Base-by-base conservation (phyloP, 2,888 invertebrate species). In the Eurytoma californica region DNA sequence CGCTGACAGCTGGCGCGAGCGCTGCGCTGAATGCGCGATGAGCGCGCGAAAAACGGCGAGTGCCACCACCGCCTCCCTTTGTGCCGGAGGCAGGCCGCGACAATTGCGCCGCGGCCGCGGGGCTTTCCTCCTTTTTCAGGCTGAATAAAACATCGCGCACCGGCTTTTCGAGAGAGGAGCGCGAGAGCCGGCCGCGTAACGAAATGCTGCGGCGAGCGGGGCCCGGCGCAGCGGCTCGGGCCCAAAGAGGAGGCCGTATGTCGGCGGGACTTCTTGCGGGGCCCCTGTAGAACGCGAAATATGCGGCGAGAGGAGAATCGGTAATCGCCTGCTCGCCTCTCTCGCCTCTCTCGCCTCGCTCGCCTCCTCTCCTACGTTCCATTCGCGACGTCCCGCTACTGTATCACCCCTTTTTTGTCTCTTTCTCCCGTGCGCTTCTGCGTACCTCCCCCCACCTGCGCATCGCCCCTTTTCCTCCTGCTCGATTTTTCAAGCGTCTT, bases 1-100 rank as follows among this genome's bases (percentile, higher is more conserved):
- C 88, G 84, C 86, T 90, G 90, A 90, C 90, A 90, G 89, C 90
- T 90, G 88, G 90, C 88, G 88, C 89, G 89, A 86, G 89, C 89
- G 88, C 86, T 85, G 82, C 86, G 9, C 89, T 88, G 90, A 90
- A 90, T 90, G 87, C 90, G 82, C 87, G 89, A 90, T 90, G 88
- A 89, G 85, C 84, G 63, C 83, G 80, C 82, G 83, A 86, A 85
- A 83, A 84, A 84, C 79, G 83, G 82, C 82, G 83, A 82, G 82
- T 39, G 39, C 9, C 39, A 9, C 81, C 30, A 28, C 57, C 69
- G 13, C 51, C 28, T 12, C 49, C 70, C 70, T 60, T 53, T 63
- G 65, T 39, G 39, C 39, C 39, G 39, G 7, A 39, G 39, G 39
- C 39, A 39, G 9, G 9, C 39, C 39, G 39, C 39, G 39, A 39